Percentiles rank a stretch among this genome's conserved stretches.
phyloP scores from a whole-genome alignment of 2,113 vertebrate species.

The Aythya baeri region DNA sequence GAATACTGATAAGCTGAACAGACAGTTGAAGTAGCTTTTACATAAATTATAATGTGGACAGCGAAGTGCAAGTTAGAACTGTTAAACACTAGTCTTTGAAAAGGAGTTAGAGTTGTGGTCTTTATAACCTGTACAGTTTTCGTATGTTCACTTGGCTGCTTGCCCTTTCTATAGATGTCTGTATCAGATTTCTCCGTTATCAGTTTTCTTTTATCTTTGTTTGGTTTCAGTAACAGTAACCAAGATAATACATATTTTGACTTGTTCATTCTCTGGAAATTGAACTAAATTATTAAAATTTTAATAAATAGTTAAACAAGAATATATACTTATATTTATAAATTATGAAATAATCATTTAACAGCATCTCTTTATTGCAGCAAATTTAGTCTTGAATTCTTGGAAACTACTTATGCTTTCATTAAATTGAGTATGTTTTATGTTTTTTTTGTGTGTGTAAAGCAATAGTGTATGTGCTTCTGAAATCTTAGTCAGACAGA shows the following conservation, averaged over 20 bases:
- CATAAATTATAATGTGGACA: not conserved
- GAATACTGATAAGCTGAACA: not conserved
- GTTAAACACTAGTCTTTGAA: not conserved
- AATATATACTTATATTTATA: too few species aligned
- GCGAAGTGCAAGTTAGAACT: not conserved
- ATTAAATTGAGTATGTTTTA: not conserved
- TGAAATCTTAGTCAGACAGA: not conserved
- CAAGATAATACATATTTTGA: not conserved
- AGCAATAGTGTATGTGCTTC: not conserved
- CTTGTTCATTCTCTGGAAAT: not conserved
- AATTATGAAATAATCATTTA: not conserved
- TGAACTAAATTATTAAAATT: not conserved
- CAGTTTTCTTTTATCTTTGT: not conserved
- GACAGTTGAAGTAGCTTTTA: not conserved
- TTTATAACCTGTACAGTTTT: not conserved
- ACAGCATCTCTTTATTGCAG: not conserved
- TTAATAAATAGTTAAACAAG: too few species aligned
- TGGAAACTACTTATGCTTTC: not conserved
- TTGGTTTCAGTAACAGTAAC: not conserved
- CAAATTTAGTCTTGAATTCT: not conserved
- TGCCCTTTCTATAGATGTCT: not conserved
- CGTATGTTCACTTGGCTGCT: not conserved
- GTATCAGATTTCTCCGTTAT: not conserved
- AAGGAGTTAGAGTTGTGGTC: not conserved
- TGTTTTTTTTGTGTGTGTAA: not conserved